Evolutionary conservation across 2,888 invertebrate genomes (phyloP).

Genomic region (Monopis laevigella): DNA sequence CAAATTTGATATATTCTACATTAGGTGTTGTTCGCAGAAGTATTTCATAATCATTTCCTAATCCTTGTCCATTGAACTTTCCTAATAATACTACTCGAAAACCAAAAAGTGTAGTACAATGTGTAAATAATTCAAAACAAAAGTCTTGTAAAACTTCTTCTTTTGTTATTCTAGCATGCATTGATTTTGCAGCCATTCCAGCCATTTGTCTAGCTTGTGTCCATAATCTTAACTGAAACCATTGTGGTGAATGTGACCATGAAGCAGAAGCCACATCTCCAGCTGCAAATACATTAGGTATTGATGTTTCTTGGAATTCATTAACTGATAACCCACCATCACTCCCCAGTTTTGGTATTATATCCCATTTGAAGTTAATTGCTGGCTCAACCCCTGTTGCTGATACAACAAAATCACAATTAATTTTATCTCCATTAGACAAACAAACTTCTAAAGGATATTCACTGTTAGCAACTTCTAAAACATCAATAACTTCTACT

Average conservation of each 20-base stretch:
- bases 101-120: slow-evolving; percentile 95
- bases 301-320: slow-evolving; percentile 84
- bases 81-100: slow-evolving; percentile 93
- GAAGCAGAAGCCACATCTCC: slow-evolving; percentile 92
- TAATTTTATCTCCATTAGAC: slow-evolving; percentile 74
- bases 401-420: slow-evolving; percentile 92
- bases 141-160: slow-evolving; percentile 86
- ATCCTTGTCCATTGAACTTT: slow-evolving; percentile 90
- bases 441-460: slow-evolving; percentile 80
- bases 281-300: slow-evolving; percentile 87
- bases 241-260: slow-evolving; percentile 81
- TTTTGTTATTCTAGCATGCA: slow-evolving; percentile 72
- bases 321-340: slow-evolving; percentile 91
- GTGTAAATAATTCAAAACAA: slow-evolving; percentile 97
- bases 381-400: slow-evolving; percentile 92
- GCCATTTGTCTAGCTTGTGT: slow-evolving; percentile 99
- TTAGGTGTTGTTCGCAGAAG: slow-evolving; percentile 84
- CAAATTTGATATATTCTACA: slow-evolving; percentile 86
- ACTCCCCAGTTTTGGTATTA: slow-evolving; percentile 53
- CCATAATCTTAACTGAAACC: slow-evolving; percentile 97
- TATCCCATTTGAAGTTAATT: slow-evolving; percentile 64
- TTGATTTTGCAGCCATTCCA: slow-evolving; percentile 89
- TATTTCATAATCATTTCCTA: slow-evolving; percentile 83
- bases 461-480: slow-evolving; percentile 37
- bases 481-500: slow-evolving; percentile 60